Evolutionary conservation across 2,113 vertebrate genomes (phyloP).

Genomic region (Chaetorhynchus papuensis): DNA sequence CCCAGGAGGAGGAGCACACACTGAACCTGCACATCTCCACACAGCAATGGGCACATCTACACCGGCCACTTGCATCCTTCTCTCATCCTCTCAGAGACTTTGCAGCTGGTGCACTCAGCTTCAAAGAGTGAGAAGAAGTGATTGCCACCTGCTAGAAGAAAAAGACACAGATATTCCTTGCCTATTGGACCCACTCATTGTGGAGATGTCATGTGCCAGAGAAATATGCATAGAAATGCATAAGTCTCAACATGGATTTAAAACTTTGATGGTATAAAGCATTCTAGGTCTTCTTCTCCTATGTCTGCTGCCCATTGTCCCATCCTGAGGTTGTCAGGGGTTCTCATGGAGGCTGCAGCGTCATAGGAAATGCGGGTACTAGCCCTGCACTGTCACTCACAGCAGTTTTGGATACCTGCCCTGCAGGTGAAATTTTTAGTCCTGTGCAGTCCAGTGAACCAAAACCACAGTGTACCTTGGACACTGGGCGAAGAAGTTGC

Average conservation of each 20-base stretch:
- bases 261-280: not conserved
- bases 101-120: not conserved
- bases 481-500: not conserved
- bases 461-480: rapidly evolving
- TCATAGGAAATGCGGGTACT: not conserved
- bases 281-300: not conserved
- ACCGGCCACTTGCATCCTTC: not conserved
- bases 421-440: not conserved
- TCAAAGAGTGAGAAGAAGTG: not conserved
- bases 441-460: not conserved
- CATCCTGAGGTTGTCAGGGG: not conserved
- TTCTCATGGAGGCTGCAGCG: not conserved
- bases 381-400: not conserved
- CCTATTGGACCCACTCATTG: not conserved
- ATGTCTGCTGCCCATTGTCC: rapidly evolving
- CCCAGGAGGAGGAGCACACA: too few relatives aligned
- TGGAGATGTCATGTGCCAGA: rapidly evolving
- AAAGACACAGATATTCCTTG: rapidly evolving
- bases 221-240: too few relatives aligned
- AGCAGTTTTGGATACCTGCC: not conserved
- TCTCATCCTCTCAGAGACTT: not conserved
- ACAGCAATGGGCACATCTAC: not conserved
- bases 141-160: not conserved
- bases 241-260: not conserved
- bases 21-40: too few relatives aligned